Evolutionary conservation across 2,797 vertebrate genomes (phyloP), one percentile per base, ranked within the genome.

Genomic region (Sparidentex hasta): DNA sequence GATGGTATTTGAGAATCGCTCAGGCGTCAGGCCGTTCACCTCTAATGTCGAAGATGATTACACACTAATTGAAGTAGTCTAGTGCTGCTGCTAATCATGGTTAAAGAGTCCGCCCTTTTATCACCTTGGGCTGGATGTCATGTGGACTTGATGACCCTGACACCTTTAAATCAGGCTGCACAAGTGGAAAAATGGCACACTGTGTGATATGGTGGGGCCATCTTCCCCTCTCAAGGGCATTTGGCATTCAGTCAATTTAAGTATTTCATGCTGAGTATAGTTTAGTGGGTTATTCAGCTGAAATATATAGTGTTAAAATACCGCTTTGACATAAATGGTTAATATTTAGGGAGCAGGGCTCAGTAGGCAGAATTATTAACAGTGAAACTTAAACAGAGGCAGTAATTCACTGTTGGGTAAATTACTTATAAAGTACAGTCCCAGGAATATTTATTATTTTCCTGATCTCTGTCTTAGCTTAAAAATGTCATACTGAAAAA

Each of bases 1-100:
- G 86, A 89, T 88, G 89, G 88, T 84, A 82, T 94, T 91, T 89
- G 83, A 94, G 89, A 93, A 92, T 82, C 82, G 68, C 66, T 93
- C 92, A 88, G 88, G 90, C 85, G 70, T 90, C 88, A 23, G 84
- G 67, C 83, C 66, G 72, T 91, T 94, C 90, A 93, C 90, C 91
- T 94, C 88, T 90, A 92, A 90, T 91, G 93, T 92, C 88, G 72
- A 75, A 90, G 87, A 92, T 89, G 92, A 95, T 93, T 91, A 91
- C 75, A 62, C 78, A 73, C 83, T 94, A 92, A 93, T 92, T 93
- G 86, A 91, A 89, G 90, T 89, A 89, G 91, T 93, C 85, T 87
- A 69, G 86, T 83, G 74, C 71, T 57, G 63, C 81, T 74, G 85
- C 85, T 94, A 92, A 94, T 94, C 89, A 90, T 55, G 47, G 79